A percentile compares a stretch with the other conserved stretches of the same genome.
Evolutionary conservation across 2,797 vertebrate genomes (phyloP).

Genomic region (Karalla daura): DNA sequence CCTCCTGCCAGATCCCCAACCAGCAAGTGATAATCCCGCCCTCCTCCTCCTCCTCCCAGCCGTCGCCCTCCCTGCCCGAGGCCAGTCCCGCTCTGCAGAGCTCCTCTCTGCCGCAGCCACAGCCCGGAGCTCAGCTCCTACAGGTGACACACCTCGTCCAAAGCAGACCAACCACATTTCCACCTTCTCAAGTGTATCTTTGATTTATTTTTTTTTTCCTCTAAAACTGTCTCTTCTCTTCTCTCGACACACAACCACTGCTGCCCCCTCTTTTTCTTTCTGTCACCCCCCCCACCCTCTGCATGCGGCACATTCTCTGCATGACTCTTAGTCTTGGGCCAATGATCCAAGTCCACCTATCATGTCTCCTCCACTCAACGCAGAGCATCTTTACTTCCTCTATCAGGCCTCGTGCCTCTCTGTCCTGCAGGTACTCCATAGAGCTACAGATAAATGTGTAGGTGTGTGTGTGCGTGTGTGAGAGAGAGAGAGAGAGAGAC

Average conservation of each 20-base stretch:
- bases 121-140: slow-evolving; percentile 82
- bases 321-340: slow-evolving; percentile 84
- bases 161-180: too few species aligned
- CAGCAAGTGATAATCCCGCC: slow-evolving; percentile 70
- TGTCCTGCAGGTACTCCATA: slow-evolving; percentile 79
- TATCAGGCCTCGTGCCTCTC: slow-evolving; percentile 84
- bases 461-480: slow-evolving; percentile 30
- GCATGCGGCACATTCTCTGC: slow-evolving; percentile 80
- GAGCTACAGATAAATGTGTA: slow-evolving; percentile 35
- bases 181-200: too few species aligned
- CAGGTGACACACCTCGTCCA: slow-evolving; percentile 89
- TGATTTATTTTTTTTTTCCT: neutral
- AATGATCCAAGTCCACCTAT: slow-evolving; percentile 81
- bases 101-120: slow-evolving; percentile 58
- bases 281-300: slow-evolving; percentile 49
- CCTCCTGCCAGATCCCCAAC: slow-evolving; percentile 49
- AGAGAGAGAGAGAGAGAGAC: too few species aligned
- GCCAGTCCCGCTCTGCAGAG: slow-evolving; percentile 56
- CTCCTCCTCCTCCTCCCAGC: slow-evolving; percentile 68
- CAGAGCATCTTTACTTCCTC: slow-evolving; percentile 86
- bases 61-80: slow-evolving; percentile 64
- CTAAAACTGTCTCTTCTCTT: slow-evolving; percentile 13
- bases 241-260: slow-evolving; percentile 30
- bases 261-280: slow-evolving; percentile 27
- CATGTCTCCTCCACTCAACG: slow-evolving; percentile 85